phyloP scores from a whole-genome alignment of 1,140 invertebrate species.

The Aphis craccivora region DNA sequence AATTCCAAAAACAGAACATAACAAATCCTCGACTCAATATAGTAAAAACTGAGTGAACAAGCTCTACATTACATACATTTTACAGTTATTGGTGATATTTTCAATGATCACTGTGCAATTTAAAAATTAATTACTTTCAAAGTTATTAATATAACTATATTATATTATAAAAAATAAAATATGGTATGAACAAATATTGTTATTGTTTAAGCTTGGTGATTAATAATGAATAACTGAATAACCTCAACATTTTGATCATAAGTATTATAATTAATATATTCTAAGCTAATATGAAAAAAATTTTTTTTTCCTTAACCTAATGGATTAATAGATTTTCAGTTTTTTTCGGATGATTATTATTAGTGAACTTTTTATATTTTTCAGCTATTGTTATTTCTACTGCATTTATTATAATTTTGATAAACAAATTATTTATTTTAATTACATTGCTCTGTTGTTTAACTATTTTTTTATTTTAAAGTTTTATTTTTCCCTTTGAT shows the following conservation, averaged over 20 bases:
- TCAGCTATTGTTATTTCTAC: not conserved
- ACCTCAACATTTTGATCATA: not conserved
- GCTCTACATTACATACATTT: too few relatives aligned
- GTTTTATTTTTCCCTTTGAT: not conserved
- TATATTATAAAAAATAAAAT: too few relatives aligned
- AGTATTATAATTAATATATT: not conserved
- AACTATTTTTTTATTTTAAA: not conserved
- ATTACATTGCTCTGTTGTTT: not conserved
- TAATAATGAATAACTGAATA: not conserved
- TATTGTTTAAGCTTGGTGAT: too few relatives aligned
- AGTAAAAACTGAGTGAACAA: too few relatives aligned
- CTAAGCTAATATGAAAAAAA: too few relatives aligned
- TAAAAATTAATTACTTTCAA: too few relatives aligned
- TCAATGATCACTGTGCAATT: too few relatives aligned
- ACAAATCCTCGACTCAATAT: too few relatives aligned
- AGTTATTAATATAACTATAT: too few relatives aligned
- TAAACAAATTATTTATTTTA: not conserved
- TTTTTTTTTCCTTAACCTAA: not conserved
- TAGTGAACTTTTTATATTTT: not conserved
- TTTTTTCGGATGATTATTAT: not conserved
- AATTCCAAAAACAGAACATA: too few relatives aligned
- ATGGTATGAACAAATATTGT: too few relatives aligned
- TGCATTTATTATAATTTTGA: not conserved
- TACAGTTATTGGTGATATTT: too few relatives aligned
- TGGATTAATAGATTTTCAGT: not conserved